phyloP scores from a whole-genome alignment of 2,113 vertebrate species.

The Arothron firmamentum region DNA sequence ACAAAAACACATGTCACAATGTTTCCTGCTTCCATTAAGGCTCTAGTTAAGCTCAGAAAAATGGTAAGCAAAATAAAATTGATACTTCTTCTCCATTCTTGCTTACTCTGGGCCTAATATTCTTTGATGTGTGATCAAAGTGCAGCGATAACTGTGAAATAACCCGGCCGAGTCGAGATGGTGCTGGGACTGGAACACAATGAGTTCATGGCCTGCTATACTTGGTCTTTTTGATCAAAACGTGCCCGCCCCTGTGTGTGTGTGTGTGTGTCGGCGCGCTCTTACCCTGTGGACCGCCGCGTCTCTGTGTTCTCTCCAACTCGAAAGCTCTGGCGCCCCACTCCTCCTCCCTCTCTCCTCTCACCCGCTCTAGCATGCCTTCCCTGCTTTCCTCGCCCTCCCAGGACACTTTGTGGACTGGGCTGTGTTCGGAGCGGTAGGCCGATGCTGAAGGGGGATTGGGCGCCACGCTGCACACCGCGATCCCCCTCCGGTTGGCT shows the following conservation, averaged over 20 bases:
- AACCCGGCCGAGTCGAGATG: constrained; percentile 30
- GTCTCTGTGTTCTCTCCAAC: constrained; percentile 59
- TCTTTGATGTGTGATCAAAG: constrained; percentile 60
- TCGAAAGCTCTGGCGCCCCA: constrained; percentile 69
- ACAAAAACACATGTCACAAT: background rate
- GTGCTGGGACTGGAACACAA: constrained; percentile 37
- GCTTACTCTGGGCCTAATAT: constrained; percentile 31
- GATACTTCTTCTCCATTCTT: constrained; percentile 20
- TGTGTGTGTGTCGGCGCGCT: background rate
- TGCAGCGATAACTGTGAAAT: constrained; percentile 44
- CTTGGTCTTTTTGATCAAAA: constrained; percentile 30
- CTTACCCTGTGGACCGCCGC: constrained; percentile 63
- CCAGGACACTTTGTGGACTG: constrained; percentile 88
- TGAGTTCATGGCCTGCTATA: constrained; percentile 21
- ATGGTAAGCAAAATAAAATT: constrained; percentile 34
- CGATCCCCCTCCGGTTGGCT: constrained; percentile 84
- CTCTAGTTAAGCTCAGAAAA: constrained; percentile 12
- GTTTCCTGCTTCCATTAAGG: background rate
- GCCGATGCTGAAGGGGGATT: constrained; percentile 83
- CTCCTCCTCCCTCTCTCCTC: constrained; percentile 61
- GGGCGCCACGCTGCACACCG: constrained; percentile 94
- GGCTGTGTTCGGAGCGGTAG: constrained; percentile 81
- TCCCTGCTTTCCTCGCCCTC: constrained; percentile 76
- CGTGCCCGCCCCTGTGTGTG: constrained; percentile 1
- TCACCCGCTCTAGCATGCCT: constrained; percentile 44